Conservation (phyloP, 2,888 invertebrate species). For the Meiosimyza platycephala region DNA sequence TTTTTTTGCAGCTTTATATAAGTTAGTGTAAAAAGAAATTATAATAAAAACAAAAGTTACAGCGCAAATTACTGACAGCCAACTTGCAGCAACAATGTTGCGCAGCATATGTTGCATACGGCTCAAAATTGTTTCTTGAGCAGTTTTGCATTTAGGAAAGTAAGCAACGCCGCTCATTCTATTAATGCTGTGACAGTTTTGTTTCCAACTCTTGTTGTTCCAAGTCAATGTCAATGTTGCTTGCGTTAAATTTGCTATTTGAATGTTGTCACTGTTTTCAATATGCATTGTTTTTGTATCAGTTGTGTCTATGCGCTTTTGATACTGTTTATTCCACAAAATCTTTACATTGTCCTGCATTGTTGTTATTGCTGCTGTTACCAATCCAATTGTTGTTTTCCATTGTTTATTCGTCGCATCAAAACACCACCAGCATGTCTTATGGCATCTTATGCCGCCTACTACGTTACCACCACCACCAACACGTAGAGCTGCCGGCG, state of each 20-base stretch:
- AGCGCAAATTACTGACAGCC: background rate
- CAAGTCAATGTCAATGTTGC: background rate
- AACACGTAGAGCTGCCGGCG: background rate
- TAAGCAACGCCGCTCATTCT: background rate
- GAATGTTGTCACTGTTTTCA: background rate
- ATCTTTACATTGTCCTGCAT: background rate
- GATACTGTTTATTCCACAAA: background rate
- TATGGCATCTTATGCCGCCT: background rate
- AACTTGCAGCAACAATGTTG: background rate
- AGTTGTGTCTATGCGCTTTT: background rate
- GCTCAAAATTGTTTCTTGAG: background rate
- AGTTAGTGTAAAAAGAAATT: background rate
- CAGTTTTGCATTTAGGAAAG: background rate
- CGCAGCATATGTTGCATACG: background rate
- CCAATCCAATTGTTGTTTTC: background rate
- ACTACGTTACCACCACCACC: constrained; percentile 7
- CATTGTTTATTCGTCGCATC: background rate
- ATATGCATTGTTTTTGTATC: background rate
- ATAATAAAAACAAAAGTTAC: constrained; percentile 22
- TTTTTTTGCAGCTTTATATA: background rate
- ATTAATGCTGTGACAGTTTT: background rate
- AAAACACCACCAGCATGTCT: background rate
- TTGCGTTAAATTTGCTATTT: background rate
- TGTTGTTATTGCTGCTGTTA: constrained; percentile 7
- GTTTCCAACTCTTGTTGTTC: background rate